These are phyloP conservation scores for Epizoanthus fatuus DNA, from an alignment of 92 coral and sea anemone species.

Conservation along the genomic window DNA sequence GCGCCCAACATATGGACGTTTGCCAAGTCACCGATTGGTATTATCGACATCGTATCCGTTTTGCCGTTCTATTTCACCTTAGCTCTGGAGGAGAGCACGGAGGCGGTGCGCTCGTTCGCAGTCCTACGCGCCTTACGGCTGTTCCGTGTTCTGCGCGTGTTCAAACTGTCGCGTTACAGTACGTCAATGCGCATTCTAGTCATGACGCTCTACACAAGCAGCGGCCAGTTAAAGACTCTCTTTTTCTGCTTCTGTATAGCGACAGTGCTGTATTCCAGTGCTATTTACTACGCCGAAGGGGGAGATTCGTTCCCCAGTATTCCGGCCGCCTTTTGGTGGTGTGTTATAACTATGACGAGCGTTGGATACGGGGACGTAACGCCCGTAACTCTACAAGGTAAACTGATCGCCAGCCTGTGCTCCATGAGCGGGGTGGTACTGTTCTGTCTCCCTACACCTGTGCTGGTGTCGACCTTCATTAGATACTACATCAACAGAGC, in stretches of 20 bases:
- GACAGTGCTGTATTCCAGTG: slow-evolving; percentile 91
- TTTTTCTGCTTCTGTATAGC: slow-evolving; percentile 74
- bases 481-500: slow-evolving; percentile 77
- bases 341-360: slow-evolving; percentile 95
- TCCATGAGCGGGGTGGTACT: slow-evolving; percentile 89
- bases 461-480: slow-evolving; percentile 88
- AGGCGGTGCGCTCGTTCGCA: slow-evolving; percentile 85
- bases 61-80: slow-evolving; percentile 87
- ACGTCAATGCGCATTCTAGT: slow-evolving; percentile 78
- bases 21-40: slow-evolving; percentile 80
- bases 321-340: slow-evolving; percentile 99
- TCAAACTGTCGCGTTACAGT: slow-evolving; percentile 96
- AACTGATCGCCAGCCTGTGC: slow-evolving; percentile 82
- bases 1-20: slow-evolving; percentile 74
- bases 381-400: slow-evolving; percentile 83
- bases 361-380: slow-evolving; percentile 97
- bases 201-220: slow-evolving; percentile 79
- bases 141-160: slow-evolving; percentile 91
- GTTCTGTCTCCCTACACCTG: slow-evolving; percentile 96
- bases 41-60: slow-evolving; percentile 86
- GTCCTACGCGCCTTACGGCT: slow-evolving; percentile 92
- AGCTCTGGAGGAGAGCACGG: slow-evolving; percentile 63
- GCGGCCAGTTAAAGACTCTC: slow-evolving; percentile 85
- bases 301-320: slow-evolving; percentile 81
- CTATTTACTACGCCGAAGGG: slow-evolving; percentile 90